Evolutionary conservation across 1,140 invertebrate species (phyloP).

Genomic region (Vanessa atalanta): DNA sequence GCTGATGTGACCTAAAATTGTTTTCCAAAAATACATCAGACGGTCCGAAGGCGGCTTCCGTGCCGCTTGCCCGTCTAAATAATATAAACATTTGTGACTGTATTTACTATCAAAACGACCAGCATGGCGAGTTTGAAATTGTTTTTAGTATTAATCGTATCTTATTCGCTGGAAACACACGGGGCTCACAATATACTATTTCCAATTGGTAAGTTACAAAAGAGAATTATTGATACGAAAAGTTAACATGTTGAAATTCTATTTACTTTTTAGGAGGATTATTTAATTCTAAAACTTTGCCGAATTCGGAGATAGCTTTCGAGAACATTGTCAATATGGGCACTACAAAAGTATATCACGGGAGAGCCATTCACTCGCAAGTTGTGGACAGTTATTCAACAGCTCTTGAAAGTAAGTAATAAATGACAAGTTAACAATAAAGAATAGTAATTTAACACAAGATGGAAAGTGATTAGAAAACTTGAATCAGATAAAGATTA

Average conservation of each 20-base stretch:
- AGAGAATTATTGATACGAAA: background rate
- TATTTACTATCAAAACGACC: constrained; percentile 2
- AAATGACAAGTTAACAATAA: background rate
- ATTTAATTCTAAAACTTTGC: constrained; percentile 56
- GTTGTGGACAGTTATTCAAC: constrained; percentile 64
- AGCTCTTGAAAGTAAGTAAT: constrained; percentile 64
- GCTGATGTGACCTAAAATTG: constrained; percentile 71
- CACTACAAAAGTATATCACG: constrained; percentile 52
- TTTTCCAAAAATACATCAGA: constrained; percentile 77
- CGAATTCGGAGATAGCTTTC: constrained; percentile 55
- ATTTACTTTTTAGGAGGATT: constrained; percentile 59
- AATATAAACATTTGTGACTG: constrained; percentile 42
- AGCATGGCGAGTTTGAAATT: constrained; percentile 4
- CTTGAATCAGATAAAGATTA: no score
- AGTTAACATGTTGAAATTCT: background rate
- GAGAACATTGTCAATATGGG: constrained; percentile 51
- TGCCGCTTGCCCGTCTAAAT: constrained; percentile 53
- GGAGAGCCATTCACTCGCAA: constrained; percentile 47
- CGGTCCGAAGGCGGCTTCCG: constrained; percentile 52
- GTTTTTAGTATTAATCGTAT: constrained; percentile 38
- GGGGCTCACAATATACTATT: constrained; percentile 39
- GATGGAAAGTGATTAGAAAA: background rate
- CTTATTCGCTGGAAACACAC: constrained; percentile 16
- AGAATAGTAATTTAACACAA: background rate
- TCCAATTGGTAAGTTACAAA: constrained; percentile 43